Percentiles rank a stretch among this genome's conserved stretches.
phyloP scores from a whole-genome alignment of 2,113 vertebrate genomes.

The Crotalus helleri region DNA sequence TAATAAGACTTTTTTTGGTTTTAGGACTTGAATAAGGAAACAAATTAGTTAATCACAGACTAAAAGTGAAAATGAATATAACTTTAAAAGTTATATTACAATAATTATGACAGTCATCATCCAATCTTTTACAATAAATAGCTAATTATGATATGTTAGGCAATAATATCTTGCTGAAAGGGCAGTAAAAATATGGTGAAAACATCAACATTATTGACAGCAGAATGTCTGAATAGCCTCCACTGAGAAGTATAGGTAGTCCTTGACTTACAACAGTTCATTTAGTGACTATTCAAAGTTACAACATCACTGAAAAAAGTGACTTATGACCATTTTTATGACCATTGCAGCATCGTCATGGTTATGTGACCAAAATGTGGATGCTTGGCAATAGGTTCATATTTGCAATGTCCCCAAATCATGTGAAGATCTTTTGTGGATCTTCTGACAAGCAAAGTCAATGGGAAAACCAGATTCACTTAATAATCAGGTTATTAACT shows the following conservation, averaged over 20 bases:
- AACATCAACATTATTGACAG: background rate
- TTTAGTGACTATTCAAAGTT: background rate
- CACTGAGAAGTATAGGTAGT: background rate
- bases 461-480: no score
- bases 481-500: no score
- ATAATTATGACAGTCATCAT: background rate
- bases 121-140: background rate
- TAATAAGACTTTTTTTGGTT: background rate
- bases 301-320: background rate
- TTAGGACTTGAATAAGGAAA: background rate
- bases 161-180: background rate
- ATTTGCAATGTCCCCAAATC: no score
- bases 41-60: background rate
- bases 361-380: background rate
- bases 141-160: background rate
- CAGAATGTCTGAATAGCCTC: background rate
- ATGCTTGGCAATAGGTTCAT: no score
- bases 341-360: background rate
- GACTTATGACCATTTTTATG: background rate
- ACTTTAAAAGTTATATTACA: background rate
- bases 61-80: background rate
- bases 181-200: background rate
- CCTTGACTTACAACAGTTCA: background rate
- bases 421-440: no score
- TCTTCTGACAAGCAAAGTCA: no score